Conservation (phyloP, 2,888 invertebrate species). For the Megastigmus dorsalis region DNA sequence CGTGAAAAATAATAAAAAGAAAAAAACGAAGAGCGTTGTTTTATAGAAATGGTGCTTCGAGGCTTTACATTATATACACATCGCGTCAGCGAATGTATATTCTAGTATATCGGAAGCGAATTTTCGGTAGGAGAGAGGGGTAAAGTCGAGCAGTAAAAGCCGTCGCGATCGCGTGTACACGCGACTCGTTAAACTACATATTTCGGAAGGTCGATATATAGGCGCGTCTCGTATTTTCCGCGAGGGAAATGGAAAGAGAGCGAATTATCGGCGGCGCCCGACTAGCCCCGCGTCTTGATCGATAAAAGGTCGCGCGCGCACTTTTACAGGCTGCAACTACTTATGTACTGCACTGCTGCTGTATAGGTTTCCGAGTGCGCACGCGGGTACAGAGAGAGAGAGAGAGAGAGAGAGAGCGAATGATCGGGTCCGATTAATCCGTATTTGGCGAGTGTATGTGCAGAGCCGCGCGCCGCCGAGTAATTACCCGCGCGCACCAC, state of each 20-base stretch:
- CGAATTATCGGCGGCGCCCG: neutral
- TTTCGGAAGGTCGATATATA: too few relatives aligned
- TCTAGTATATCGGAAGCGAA: too few relatives aligned
- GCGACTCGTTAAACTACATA: too few relatives aligned
- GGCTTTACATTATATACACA: too few relatives aligned
- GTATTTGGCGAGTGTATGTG: conserved; percentile 2
- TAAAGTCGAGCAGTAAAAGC: neutral
- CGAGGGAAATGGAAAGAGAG: neutral
- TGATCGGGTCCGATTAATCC: conserved; percentile 36
- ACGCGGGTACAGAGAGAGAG: too few relatives aligned
- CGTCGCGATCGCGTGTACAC: neutral
- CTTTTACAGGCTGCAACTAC: too few relatives aligned
- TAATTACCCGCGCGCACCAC: conserved; percentile 25
- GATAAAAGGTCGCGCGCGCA: conserved; percentile 5
- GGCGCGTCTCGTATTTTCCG: too few relatives aligned
- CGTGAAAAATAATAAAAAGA: neutral
- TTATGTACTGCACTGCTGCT: neutral
- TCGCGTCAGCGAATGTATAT: too few relatives aligned
- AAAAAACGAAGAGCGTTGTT: too few relatives aligned
- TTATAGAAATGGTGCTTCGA: neutral
- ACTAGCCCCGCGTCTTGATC: conserved; percentile 3
- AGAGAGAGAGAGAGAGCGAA: too few relatives aligned
- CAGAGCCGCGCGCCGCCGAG: conserved; percentile 1
- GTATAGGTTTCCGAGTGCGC: neutral
- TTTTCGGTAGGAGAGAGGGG: too few relatives aligned